Evolutionary conservation across 2,113 vertebrate genomes (phyloP).

Genomic region (Phaethon lepturus): DNA sequence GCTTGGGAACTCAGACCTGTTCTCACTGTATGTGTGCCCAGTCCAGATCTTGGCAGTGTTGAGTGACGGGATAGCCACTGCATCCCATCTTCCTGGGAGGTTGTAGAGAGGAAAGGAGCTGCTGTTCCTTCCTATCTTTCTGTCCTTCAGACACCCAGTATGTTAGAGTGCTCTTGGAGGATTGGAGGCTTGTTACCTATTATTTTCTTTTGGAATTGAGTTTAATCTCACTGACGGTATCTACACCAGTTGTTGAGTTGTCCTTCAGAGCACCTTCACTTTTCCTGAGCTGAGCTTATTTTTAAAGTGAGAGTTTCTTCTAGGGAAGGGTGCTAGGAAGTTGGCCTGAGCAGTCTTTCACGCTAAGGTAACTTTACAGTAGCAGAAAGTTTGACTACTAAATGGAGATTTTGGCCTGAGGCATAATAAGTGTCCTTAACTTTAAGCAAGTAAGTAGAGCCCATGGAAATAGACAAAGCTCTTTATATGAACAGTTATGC

Average conservation of each 20-base stretch:
- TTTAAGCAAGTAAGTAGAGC: background rate
- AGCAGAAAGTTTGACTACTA: background rate
- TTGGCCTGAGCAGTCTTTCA: background rate
- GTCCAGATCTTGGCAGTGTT: background rate
- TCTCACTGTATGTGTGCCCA: background rate
- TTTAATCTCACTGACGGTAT: background rate
- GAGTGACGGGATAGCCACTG: background rate
- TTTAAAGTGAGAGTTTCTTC: background rate
- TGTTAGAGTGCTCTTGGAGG: background rate
- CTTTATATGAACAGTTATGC: background rate
- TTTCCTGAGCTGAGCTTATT: background rate
- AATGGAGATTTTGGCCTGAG: background rate
- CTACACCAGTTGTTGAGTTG: background rate
- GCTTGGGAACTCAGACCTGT: background rate
- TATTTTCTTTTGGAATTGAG: background rate
- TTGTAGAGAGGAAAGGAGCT: background rate
- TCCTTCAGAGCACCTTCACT: background rate
- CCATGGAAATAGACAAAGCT: background rate
- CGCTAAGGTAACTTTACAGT: background rate
- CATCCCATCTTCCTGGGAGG: background rate
- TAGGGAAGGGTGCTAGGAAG: background rate
- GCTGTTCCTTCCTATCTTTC: background rate
- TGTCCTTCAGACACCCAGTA: background rate
- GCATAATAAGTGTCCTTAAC: background rate
- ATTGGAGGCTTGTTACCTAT: background rate